Conservation (phyloP, 2,113 vertebrate genomes). For the Tichodroma muraria region DNA sequence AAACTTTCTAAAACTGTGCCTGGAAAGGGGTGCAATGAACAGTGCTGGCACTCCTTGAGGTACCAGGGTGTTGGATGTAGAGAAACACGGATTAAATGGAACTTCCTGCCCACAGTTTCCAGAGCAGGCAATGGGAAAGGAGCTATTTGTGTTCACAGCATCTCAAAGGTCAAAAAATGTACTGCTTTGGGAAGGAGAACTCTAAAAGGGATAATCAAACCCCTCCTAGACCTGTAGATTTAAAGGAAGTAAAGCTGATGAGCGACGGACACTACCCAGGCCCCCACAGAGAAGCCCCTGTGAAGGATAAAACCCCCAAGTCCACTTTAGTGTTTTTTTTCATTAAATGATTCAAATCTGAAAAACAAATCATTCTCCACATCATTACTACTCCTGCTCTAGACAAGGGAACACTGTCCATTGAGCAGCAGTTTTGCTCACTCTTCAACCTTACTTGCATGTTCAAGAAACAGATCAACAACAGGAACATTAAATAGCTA, state of each 20-base stretch:
- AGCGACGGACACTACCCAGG: background rate
- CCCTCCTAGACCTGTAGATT: fast-evolving
- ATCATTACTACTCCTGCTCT: background rate
- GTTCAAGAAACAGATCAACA: background rate
- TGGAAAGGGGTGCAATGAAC: background rate
- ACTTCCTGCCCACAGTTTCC: background rate
- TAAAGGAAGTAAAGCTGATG: background rate
- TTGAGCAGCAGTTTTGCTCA: background rate
- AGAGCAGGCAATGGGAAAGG: background rate
- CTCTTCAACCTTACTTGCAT: background rate
- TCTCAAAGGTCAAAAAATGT: background rate
- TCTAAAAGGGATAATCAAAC: background rate
- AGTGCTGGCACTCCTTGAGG: background rate
- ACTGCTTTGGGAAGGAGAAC: background rate
- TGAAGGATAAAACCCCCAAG: background rate
- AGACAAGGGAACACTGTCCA: background rate
- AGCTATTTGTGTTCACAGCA: background rate
- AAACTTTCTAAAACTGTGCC: background rate
- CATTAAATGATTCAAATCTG: background rate
- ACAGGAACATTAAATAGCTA: background rate
- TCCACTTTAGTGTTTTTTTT: background rate
- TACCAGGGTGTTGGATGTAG: background rate
- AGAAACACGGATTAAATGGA: background rate
- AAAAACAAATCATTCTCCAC: background rate
- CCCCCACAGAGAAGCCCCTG: background rate